phyloP scores from a whole-genome alignment of 1,140 invertebrate genomes.

The Drosophila takahashii region DNA sequence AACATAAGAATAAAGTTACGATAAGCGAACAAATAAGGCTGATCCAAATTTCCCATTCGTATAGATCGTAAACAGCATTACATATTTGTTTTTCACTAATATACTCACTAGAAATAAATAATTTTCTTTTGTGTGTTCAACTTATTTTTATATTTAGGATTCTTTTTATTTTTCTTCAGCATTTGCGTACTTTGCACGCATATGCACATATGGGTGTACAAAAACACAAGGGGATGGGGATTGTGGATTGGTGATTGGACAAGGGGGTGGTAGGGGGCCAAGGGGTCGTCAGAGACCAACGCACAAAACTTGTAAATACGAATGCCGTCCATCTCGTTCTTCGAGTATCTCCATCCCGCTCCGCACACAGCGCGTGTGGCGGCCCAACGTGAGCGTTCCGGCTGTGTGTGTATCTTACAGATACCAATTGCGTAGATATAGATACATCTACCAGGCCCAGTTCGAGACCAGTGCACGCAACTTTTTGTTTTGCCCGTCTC shows the following conservation, averaged over 20 bases:
- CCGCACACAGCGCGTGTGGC: conserved; percentile 31
- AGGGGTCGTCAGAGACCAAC: conserved; percentile 55
- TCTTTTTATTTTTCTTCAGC: conserved; percentile 34
- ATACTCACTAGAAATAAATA: conserved; percentile 4
- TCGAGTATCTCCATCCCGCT: conserved; percentile 13
- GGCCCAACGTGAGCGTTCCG: conserved; percentile 19
- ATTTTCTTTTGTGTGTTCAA: conserved; percentile 40
- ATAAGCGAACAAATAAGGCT: too few relatives aligned
- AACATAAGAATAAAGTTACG: neutral
- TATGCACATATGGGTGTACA: conserved; percentile 19
- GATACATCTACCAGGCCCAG: conserved; percentile 27
- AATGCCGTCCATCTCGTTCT: conserved; percentile 16
- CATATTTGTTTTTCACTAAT: too few relatives aligned
- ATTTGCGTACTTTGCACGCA: conserved; percentile 55
- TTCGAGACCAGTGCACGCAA: conserved; percentile 42
- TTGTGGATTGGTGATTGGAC: conserved; percentile 5
- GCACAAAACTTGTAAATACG: conserved; percentile 69
- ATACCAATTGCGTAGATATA: conserved; percentile 52
- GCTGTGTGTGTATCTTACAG: conserved; percentile 43
- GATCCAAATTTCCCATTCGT: too few relatives aligned
- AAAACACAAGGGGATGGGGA: conserved; percentile 11
- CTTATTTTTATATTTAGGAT: conserved; percentile 64
- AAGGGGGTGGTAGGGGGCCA: conserved; percentile 13
- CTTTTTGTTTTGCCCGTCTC: conserved; percentile 23
- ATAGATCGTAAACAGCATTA: too few relatives aligned